Percentiles rank a stretch among this genome's conserved stretches.
These are phyloP conservation scores for Lipotes vexillifer DNA, from an alignment of 2,113 vertebrate genomes.

Conservation along the genomic window DNA sequence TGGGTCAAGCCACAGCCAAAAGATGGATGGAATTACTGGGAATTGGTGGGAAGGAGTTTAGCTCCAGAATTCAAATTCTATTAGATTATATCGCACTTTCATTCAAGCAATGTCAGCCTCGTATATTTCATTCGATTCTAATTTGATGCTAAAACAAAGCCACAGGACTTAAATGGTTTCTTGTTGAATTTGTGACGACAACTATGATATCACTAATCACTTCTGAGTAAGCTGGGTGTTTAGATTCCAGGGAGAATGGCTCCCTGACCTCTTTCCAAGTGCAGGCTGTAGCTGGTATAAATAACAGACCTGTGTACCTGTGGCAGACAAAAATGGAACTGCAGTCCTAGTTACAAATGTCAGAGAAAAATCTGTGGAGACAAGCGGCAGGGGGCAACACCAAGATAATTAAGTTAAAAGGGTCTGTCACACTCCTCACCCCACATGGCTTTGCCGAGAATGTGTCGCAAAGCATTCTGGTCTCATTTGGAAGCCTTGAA, in stretches of 20 bases:
- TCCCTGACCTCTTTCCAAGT: neutral
- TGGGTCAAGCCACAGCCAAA: neutral
- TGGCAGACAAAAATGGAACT: neutral
- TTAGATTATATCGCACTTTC: too few species aligned
- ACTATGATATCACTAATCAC: accelerated
- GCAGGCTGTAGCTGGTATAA: neutral
- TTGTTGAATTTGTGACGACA: neutral
- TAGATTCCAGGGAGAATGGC: accelerated
- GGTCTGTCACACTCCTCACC: neutral
- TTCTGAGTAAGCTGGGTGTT: neutral
- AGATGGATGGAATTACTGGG: too few species aligned
- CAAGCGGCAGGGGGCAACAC: neutral
- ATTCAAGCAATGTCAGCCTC: neutral
- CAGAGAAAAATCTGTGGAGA: neutral
- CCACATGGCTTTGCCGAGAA: neutral
- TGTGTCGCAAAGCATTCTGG: neutral
- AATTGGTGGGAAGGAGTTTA: too few species aligned
- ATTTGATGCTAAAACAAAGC: neutral
- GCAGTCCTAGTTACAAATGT: neutral
- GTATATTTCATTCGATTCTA: accelerated
- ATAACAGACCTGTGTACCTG: neutral
- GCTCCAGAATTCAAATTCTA: neutral
- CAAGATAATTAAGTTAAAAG: neutral
- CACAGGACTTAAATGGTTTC: neutral
- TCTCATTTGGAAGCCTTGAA: neutral